Evolutionary conservation across 2,888 invertebrate species (phyloP), one percentile per base, ranked within the genome.

Genomic region (Phasia obesa): DNA sequence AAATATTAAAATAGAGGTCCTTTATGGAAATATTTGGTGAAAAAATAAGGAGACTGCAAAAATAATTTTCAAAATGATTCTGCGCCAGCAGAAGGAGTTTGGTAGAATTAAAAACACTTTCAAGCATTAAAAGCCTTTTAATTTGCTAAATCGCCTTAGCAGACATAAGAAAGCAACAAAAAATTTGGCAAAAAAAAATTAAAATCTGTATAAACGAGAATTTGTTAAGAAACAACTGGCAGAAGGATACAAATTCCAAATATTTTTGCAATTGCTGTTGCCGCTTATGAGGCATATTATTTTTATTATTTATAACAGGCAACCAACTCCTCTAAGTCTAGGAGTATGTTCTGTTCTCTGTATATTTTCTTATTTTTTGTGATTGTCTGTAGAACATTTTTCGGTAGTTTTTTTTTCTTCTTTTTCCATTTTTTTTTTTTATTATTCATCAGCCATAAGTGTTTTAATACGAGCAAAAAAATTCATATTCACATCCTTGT

Each of bases 81-180:
- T 4, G 27, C 7, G 7, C 42, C 0, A 27, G 21, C 11, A 31
- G 42, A 25, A 23, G 53, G 13, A 25, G 17, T 47, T 27, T 59
- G 19, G 4, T 27, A 15, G 27, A 47, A 21, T 25, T n/a, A 21
- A 57, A 83, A 79, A 71, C 71, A 79, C 83, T 83, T 88, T 85
- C 89, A 88, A 87, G 90, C 90, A 90, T 89, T 89, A 90, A 89
- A 89, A 89, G 87, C 90, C 88, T 90, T 89, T 89, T 89, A 89
- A 89, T 89, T 89, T 89, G 89, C 87, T 90, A 89, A 89, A 89
- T 90, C 89, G 89, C 90, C 89, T 90, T 89, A 88, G 89, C 89
- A 89, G 89, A 89, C 89, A 86, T 84, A 84, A 71, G 84, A 60
- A 80, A 79, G 75, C 35, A 78, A 44, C 47, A 49, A 19, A 57